phyloP scores from a whole-genome alignment of 2,888 invertebrate genomes.

The Callyntrura sp. region DNA sequence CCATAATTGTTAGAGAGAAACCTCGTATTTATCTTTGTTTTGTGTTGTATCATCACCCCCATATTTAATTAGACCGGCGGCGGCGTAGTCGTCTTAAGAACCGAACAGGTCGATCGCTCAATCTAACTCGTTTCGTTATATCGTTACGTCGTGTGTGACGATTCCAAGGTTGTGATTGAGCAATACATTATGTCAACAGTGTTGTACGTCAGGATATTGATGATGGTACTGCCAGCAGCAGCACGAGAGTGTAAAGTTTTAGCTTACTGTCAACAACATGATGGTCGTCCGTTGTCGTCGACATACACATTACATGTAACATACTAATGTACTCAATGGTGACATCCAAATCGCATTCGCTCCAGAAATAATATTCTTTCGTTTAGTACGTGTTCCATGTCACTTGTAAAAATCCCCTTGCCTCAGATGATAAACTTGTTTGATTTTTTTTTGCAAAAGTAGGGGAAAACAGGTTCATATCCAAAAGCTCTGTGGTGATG shows the following conservation, averaged over 20 bases:
- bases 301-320: background rate
- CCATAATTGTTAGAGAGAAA: background rate
- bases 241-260: constrained; percentile 19
- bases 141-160: constrained; percentile 5
- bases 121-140: too few relatives aligned
- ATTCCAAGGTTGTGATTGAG: constrained; percentile 49
- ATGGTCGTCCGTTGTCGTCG: background rate
- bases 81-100: too few relatives aligned
- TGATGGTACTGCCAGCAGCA: background rate
- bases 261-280: constrained; percentile 21
- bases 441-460: background rate
- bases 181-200: constrained; percentile 55
- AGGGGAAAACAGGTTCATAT: background rate
- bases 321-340: constrained; percentile 20
- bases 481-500: background rate
- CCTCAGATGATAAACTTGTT: background rate
- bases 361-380: too few relatives aligned
- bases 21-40: background rate
- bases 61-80: background rate
- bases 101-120: too few relatives aligned
- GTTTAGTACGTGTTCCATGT: too few relatives aligned
- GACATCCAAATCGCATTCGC: background rate
- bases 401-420: too few relatives aligned
- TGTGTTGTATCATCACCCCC: background rate
- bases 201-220: background rate